Percentiles rank a stretch among this genome's conserved stretches.
phyloP scores from a whole-genome alignment of 2,113 vertebrate genomes.

The Tichodroma muraria region DNA sequence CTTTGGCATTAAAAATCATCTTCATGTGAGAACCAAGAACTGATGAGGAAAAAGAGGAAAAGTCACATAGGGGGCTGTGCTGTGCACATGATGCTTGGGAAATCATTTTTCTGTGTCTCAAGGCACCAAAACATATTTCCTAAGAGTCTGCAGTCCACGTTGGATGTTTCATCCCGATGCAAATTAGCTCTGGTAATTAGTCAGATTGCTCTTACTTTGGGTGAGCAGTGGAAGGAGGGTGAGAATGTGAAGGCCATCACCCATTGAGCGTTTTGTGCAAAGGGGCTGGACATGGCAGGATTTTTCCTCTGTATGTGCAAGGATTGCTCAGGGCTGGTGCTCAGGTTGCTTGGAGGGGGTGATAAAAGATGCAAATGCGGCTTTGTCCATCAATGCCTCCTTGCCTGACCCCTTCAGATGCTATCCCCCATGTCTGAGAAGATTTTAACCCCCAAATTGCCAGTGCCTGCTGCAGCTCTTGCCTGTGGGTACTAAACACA shows the following conservation, averaged over 20 bases:
- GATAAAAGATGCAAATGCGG: background rate
- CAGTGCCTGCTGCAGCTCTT: background rate
- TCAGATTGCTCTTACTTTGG: background rate
- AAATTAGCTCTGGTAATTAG: background rate
- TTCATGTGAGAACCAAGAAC: background rate
- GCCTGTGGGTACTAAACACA: background rate
- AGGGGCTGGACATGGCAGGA: background rate
- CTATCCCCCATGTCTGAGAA: background rate
- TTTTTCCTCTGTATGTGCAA: background rate
- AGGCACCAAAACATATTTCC: background rate
- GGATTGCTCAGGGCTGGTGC: background rate
- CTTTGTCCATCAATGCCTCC: background rate
- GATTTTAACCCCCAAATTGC: background rate
- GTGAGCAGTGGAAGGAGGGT: background rate
- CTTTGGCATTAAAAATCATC: slow-evolving; percentile 46
- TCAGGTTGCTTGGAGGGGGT: background rate
- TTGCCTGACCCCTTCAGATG: background rate
- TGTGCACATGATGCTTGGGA: background rate
- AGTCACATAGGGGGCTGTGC: background rate
- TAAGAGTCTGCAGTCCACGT: background rate
- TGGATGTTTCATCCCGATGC: background rate
- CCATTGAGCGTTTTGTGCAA: background rate
- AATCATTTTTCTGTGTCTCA: background rate
- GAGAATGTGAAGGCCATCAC: background rate
- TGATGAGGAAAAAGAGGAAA: slow-evolving; percentile 18